phyloP scores from a whole-genome alignment of 2,888 invertebrate genomes.

The Agonopterix heracliana region DNA sequence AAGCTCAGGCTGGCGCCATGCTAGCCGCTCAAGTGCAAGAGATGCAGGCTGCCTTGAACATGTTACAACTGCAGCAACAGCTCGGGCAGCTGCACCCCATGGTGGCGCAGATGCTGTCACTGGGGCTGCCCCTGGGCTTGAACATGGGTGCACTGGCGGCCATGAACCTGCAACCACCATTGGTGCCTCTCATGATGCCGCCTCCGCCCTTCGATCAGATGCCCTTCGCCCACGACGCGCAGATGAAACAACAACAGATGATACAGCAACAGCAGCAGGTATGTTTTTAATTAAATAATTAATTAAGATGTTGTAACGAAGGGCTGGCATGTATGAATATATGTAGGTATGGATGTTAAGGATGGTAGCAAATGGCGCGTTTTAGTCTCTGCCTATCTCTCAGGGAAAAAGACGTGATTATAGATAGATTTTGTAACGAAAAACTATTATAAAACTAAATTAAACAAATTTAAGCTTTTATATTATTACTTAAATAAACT shows the following conservation, averaged over 20 bases:
- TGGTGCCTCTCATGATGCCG: constrained; percentile 92
- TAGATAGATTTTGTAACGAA: neutral
- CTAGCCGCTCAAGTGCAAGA: constrained; percentile 87
- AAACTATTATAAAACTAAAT: constrained; percentile 1
- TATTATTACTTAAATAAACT: no score
- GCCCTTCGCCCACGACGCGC: constrained; percentile 74
- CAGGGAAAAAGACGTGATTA: no score
- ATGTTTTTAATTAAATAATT: constrained; percentile 31
- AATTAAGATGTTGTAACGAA: neutral
- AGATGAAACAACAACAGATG: constrained; percentile 83
- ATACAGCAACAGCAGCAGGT: constrained; percentile 83
- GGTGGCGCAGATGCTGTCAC: constrained; percentile 91
- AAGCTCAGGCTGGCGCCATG: constrained; percentile 62
- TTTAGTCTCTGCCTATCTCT: no score
- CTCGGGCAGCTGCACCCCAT: constrained; percentile 93
- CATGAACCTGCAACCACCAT: constrained; percentile 95
- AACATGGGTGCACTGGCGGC: constrained; percentile 90
- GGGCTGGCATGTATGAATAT: no score
- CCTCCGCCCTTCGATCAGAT: constrained; percentile 86
- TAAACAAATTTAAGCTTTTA: neutral
- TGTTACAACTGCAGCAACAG: constrained; percentile 89
- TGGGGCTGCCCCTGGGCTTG: constrained; percentile 86
- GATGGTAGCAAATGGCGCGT: no score
- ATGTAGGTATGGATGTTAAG: no score
- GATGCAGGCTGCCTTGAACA: constrained; percentile 89